These are phyloP conservation scores for Artemia sinica DNA, from an alignment of 2,888 invertebrate species.

Conservation along the genomic window DNA sequence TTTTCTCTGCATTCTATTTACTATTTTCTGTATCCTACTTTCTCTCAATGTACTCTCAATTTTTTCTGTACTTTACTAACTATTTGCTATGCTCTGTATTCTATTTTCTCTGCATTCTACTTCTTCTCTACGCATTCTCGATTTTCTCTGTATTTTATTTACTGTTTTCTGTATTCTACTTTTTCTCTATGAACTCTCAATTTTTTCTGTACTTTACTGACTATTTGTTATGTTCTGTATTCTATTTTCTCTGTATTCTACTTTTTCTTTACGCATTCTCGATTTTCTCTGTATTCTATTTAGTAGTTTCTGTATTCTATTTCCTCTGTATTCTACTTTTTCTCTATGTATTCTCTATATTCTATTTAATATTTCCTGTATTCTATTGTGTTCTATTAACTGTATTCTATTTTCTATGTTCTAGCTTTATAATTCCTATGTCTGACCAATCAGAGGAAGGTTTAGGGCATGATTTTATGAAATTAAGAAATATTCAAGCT, in stretches of 20 bases:
- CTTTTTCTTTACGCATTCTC: too few relatives aligned
- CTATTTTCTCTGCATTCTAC: neutral
- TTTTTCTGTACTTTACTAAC: conserved; percentile 7
- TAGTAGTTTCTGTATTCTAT: neutral
- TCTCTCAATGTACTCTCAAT: neutral
- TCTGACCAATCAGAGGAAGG: too few relatives aligned
- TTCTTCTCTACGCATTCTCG: too few relatives aligned
- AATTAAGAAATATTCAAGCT: too few relatives aligned
- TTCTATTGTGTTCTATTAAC: neutral
- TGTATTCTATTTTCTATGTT: neutral
- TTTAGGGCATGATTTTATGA: too few relatives aligned
- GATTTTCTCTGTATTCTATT: too few relatives aligned
- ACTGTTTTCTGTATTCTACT: neutral
- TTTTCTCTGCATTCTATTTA: too few relatives aligned
- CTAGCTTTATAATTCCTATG: too few relatives aligned
- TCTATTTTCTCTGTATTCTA: conserved; percentile 1
- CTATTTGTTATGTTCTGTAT: conserved; percentile 7
- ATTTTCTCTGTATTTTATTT: too few relatives aligned
- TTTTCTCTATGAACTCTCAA: neutral
- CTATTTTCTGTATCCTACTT: neutral
- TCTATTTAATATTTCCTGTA: neutral
- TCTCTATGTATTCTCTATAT: conserved; percentile 1
- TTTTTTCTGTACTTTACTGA: conserved; percentile 3
- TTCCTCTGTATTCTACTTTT: neutral
- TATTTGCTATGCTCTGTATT: conserved; percentile 11